Conservation (phyloP, 2,797 vertebrate species). For the Yasuhikotakia modesta region DNA sequence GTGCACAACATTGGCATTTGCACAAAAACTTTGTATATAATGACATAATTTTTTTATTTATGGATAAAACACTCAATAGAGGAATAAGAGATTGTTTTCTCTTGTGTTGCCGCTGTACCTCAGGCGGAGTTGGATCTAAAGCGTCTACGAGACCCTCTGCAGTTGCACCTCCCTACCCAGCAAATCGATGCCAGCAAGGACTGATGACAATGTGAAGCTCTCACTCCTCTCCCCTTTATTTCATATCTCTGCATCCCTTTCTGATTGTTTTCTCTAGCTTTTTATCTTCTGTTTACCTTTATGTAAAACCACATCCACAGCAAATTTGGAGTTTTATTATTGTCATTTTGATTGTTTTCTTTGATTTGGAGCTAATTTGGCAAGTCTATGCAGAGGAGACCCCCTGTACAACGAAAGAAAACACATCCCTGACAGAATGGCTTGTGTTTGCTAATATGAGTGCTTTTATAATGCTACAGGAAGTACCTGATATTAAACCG, state of each 20-base stretch:
- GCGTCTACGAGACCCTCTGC: conserved; percentile 95
- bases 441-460: conserved; percentile 57
- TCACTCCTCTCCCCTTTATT: conserved; percentile 63
- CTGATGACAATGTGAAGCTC: conserved; percentile 82
- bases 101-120: conserved; percentile 5
- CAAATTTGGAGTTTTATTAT: conserved; percentile 71
- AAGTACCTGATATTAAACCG: conserved; percentile 46
- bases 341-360: conserved; percentile 39
- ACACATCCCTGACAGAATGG: conserved; percentile 55
- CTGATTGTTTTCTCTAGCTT: conserved; percentile 58
- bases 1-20: too few relatives aligned
- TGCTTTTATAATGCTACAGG: conserved; percentile 64
- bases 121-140: conserved; percentile 98
- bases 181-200: conserved; percentile 89
- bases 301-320: conserved; percentile 78
- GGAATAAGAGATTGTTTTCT: not conserved
- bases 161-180: conserved; percentile 95
- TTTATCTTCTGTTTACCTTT: conserved; percentile 37
- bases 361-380: conserved; percentile 51
- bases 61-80: not conserved
- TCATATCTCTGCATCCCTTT: conserved; percentile 45
- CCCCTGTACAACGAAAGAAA: conserved; percentile 58
- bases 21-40: too few relatives aligned
- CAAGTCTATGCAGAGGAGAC: conserved; percentile 65
- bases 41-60: not conserved